Base-by-base conservation (phyloP, 2,888 invertebrate genomes). In the Suillia variegata region DNA sequence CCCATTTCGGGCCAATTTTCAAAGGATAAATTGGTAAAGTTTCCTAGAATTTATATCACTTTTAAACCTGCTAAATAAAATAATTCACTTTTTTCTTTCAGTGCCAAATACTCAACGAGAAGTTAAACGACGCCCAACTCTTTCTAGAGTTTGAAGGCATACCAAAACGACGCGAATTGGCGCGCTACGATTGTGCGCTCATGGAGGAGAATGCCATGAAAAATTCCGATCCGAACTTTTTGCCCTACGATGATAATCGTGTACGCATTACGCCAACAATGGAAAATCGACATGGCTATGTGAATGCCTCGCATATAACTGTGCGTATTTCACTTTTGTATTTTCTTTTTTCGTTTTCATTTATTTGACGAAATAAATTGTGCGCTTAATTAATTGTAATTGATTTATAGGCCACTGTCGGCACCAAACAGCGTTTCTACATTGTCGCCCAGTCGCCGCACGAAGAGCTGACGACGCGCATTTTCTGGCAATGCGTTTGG, bases 401-500 rank as follows among this genome's bases (percentile, higher is more conserved):
- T 31, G 31, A 12, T 8, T 31, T 74, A 0, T 76, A 93, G 93
- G 89, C 93, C 76, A 91, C 91, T 2, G 91, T 94, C 10, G 93
- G 93, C 70, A 89, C 87, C 66, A 87, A 89, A 64, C 91, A 93
- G 74, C 87, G 93, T 65, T 93, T 93, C 83, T 96, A 95, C 83
- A 91, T 95, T 64, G 89, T 91, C 33, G 81, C 80, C 17, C 83
- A 82, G 65, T 78, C 79, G 18, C 81, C 82, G 2, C 78, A 76
- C 55, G 76, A 80, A 54, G 69, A 75, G 31, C 61, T 75, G 47
- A 80, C 80, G 12, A 78, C 79, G 65, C 74, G 78, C 53, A 87
- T 87, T 72, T 90, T 95, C 81, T 96, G 96, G 96, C 92, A 93
- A 82, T 90, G 93, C 84, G 88, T 92, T 54, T 95, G 94, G 94